phyloP scores from a whole-genome alignment of 2,888 invertebrate species.

The Heliconius aoede region DNA sequence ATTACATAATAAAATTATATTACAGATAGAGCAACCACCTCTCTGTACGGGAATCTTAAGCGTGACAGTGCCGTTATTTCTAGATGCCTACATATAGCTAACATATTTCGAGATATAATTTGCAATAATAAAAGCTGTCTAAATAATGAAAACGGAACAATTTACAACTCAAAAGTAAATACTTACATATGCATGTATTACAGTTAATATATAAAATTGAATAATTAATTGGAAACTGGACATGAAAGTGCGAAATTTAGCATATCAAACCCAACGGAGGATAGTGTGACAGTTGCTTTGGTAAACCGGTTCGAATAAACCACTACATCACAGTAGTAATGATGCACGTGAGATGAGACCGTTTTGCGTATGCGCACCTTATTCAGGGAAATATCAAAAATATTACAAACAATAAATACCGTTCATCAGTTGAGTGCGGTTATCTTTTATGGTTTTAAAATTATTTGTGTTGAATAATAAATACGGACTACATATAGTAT shows the following conservation, averaged over 20 bases:
- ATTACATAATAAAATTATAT: conserved; percentile 3
- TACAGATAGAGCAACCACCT: conserved; percentile 1
- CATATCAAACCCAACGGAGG: conserved; percentile 33
- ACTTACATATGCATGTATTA: neutral
- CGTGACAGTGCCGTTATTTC: conserved; percentile 20
- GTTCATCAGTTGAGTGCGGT: neutral
- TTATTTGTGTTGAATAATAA: neutral
- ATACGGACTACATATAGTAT: neutral
- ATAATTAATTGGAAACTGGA: conserved; percentile 28
- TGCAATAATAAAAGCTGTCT: conserved; percentile 10
- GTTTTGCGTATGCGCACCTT: conserved; percentile 41
- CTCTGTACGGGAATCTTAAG: conserved; percentile 22
- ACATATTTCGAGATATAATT: conserved; percentile 11
- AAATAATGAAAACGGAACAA: conserved; percentile 7
- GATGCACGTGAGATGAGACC: conserved; percentile 40
- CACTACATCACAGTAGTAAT: conserved; percentile 45
- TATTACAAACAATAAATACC: conserved; percentile 3
- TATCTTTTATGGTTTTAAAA: neutral
- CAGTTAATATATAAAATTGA: conserved; percentile 13
- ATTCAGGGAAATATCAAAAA: conserved; percentile 33
- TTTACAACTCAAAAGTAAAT: neutral
- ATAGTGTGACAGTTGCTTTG: conserved; percentile 43
- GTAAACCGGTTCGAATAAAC: conserved; percentile 46
- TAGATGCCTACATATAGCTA: conserved; percentile 17
- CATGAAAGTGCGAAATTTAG: conserved; percentile 44